Evolutionary conservation across 2,113 vertebrate species (phyloP).

Genomic region (Rhagologus leucostigma): DNA sequence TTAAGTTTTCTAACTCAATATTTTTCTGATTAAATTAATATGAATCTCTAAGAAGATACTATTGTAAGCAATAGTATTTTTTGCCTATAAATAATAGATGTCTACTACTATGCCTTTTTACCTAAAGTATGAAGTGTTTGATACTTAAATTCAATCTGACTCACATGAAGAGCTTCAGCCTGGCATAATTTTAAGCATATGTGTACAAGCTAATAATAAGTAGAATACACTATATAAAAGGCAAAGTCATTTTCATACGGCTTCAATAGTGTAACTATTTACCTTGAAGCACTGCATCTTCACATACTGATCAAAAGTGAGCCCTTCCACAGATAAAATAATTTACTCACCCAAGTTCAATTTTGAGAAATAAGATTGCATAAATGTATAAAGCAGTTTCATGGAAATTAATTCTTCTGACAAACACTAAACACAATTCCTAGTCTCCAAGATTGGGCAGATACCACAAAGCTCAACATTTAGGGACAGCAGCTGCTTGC

Average conservation of each 20-base stretch:
- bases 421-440: neutral
- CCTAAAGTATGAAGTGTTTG: neutral
- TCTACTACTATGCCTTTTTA: neutral
- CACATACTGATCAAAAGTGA: neutral
- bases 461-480: neutral
- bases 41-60: neutral
- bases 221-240: neutral
- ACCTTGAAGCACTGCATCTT: neutral
- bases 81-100: neutral
- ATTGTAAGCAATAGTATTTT: neutral
- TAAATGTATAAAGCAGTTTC: neutral
- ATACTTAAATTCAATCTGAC: neutral
- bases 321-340: neutral
- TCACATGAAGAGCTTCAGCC: neutral
- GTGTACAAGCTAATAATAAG: neutral
- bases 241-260: neutral
- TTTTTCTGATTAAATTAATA: neutral
- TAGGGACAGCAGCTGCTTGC: neutral
- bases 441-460: neutral
- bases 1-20: neutral
- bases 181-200: neutral
- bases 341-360: neutral
- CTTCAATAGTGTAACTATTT: neutral
- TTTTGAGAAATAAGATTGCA: neutral
- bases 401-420: neutral